Percentiles rank a stretch among this genome's conserved stretches.
Conservation (phyloP, 2,888 invertebrate genomes). For the Trichogramma dendrolimi region DNA sequence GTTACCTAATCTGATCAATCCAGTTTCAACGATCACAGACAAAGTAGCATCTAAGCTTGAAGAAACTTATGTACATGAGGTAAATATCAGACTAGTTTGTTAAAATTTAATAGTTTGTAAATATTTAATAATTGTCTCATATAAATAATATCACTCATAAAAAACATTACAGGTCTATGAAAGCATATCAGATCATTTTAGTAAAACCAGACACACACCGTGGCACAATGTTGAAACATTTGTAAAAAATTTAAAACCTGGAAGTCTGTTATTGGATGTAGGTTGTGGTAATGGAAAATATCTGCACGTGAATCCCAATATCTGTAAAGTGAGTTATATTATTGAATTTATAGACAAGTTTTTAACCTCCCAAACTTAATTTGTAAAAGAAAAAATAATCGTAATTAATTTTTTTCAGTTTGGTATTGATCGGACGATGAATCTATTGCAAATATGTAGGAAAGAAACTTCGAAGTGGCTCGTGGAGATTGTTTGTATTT, state of each 20-base stretch:
- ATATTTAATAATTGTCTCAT: neutral
- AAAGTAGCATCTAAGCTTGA: constrained; percentile 65
- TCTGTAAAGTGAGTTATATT: constrained; percentile 28
- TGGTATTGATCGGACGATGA: constrained; percentile 76
- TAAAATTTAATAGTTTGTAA: neutral
- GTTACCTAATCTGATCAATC: neutral
- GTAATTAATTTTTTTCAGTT: constrained; percentile 56
- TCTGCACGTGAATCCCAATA: constrained; percentile 51
- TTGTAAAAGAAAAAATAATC: neutral
- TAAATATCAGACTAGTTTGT: constrained; percentile 31
- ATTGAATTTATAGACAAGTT: constrained; percentile 4
- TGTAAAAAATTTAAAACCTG: constrained; percentile 61
- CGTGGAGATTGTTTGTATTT: constrained; percentile 73
- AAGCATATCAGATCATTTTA: constrained; percentile 90
- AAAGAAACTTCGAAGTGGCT: constrained; percentile 65
- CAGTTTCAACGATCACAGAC: constrained; percentile 44
- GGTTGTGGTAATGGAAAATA: constrained; percentile 99
- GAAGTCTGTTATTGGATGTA: constrained; percentile 79
- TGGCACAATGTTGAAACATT: constrained; percentile 91
- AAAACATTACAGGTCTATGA: constrained; percentile 74
- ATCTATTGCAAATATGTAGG: constrained; percentile 64
- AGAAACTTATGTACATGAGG: constrained; percentile 72
- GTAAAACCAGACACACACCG: constrained; percentile 85
- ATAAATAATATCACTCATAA: neutral
- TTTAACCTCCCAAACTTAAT: constrained; percentile 4